phyloP scores from a whole-genome alignment of 1,140 invertebrate species.

The Dreissena rostriformis region DNA sequence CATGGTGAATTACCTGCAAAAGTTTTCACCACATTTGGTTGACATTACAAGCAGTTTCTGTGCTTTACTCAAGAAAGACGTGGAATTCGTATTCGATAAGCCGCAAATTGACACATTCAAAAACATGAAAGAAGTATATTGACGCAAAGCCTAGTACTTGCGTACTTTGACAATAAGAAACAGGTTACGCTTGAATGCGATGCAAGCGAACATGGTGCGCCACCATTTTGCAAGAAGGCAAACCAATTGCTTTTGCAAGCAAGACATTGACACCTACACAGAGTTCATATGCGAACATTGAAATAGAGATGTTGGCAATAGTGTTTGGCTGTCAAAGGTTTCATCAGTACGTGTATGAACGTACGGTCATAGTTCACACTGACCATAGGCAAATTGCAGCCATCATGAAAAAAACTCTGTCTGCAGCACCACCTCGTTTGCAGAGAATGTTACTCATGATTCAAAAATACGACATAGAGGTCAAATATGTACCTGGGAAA shows the following conservation, averaged over 20 bases:
- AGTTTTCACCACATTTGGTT: neutral
- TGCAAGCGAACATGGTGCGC: neutral
- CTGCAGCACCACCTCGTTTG: neutral
- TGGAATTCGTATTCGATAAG: neutral
- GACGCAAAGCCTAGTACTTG: neutral
- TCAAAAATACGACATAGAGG: conserved; percentile 18
- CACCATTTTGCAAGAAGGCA: neutral
- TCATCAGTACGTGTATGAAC: neutral
- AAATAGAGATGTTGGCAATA: conserved; percentile 6
- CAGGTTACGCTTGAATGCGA: neutral
- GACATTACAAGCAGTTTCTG: neutral
- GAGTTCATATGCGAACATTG: conserved; percentile 10
- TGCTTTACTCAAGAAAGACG: neutral
- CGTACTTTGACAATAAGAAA: conserved; percentile 12
- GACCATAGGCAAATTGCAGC: neutral
- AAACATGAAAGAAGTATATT: neutral
- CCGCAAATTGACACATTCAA: neutral
- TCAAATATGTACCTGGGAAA: conserved; percentile 7
- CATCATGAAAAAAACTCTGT: conserved; percentile 15
- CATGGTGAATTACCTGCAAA: conserved; percentile 6
- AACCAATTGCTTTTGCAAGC: neutral
- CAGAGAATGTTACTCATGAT: neutral
- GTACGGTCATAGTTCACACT: neutral
- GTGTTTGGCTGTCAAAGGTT: neutral
- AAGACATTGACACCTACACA: neutral